Conservation (phyloP, 1,140 invertebrate species). For the Chionoecetes opilio region DNA sequence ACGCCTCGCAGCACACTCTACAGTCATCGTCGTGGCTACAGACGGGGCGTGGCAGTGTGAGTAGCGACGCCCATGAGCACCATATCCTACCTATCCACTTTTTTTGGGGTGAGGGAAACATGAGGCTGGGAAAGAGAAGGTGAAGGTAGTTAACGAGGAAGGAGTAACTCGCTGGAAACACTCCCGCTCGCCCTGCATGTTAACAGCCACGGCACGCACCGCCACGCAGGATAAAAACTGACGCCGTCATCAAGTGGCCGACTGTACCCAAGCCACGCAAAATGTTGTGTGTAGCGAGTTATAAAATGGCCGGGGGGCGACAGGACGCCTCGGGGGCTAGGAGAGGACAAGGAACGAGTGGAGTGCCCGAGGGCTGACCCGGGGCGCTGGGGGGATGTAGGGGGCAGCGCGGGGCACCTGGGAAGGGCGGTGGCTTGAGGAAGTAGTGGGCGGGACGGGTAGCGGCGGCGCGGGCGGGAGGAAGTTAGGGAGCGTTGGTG, state of each 20-base stretch:
- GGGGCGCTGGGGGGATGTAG: neutral
- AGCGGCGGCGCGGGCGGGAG: neutral
- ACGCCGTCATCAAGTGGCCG: conserved; percentile 3
- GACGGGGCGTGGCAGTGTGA: neutral
- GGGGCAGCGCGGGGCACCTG: conserved; percentile 7
- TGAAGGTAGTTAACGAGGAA: neutral
- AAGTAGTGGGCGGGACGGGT: conserved; percentile 10
- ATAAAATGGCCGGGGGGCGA: neutral
- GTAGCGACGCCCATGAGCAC: neutral
- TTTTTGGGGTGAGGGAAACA: neutral
- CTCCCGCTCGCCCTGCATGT: neutral
- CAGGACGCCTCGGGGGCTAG: neutral
- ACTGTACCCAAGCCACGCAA: conserved; percentile 2
- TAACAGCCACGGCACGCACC: conserved; percentile 36
- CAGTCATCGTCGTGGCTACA: neutral
- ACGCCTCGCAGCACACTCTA: neutral
- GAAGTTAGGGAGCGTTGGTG: conserved; percentile 61
- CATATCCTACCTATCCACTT: neutral
- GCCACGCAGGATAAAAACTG: neutral
- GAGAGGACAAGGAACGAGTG: neutral
- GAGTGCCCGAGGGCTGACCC: conserved; percentile 35
- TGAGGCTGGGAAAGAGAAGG: neutral
- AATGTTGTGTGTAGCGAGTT: conserved; percentile 5
- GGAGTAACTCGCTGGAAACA: neutral
- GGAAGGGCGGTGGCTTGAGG: conserved; percentile 24